These are phyloP conservation scores for Erythrocercus mccallii DNA, from an alignment of 2,113 vertebrate species.

Conservation along the genomic window DNA sequence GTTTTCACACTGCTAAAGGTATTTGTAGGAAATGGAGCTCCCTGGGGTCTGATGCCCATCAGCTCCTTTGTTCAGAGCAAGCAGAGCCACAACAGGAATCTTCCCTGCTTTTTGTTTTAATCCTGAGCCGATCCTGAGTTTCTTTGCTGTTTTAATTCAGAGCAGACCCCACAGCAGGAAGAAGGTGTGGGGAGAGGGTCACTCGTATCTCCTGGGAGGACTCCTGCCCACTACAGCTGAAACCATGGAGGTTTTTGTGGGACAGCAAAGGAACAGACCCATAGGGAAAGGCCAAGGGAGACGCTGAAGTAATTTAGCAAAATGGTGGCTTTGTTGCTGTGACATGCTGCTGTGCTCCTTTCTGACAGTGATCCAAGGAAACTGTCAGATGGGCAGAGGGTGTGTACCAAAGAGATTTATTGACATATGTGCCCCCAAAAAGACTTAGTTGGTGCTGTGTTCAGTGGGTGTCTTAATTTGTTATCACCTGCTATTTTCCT, in stretches of 20 bases:
- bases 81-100: fast-evolving
- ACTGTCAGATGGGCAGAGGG: neutral
- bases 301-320: neutral
- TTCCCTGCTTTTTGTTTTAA: neutral
- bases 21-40: neutral
- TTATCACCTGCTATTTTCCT: neutral
- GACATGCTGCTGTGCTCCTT: neutral
- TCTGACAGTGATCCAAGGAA: neutral
- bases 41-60: neutral
- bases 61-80: neutral
- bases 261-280: neutral
- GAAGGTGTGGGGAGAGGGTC: neutral
- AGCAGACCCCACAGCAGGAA: neutral
- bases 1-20: neutral
- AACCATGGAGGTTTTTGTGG: neutral
- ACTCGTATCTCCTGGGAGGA: neutral
- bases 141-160: neutral
- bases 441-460: neutral
- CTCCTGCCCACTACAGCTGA: neutral
- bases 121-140: fast-evolving
- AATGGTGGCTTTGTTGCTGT: neutral
- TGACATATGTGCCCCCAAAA: neutral
- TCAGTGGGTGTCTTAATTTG: neutral
- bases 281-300: neutral
- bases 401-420: neutral